phyloP scores from a whole-genome alignment of 2,888 invertebrate species.

The Lithophane ornitopus region DNA sequence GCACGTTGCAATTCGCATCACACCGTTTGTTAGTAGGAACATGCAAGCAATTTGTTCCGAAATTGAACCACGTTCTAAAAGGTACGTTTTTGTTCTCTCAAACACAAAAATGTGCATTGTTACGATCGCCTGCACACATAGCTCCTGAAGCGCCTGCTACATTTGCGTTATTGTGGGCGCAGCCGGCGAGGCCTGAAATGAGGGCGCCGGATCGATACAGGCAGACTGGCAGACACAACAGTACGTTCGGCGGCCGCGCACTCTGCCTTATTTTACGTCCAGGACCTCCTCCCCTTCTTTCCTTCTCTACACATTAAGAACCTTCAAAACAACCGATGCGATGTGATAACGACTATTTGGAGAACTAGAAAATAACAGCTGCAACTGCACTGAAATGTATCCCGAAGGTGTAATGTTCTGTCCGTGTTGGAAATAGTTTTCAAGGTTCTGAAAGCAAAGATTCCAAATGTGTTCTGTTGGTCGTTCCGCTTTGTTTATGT shows the following conservation, averaged over 20 bases:
- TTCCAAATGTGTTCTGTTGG: slow-evolving; percentile 37
- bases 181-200: slow-evolving; percentile 84
- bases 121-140: slow-evolving; percentile 69
- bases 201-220: slow-evolving; percentile 91
- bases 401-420: slow-evolving; percentile 49
- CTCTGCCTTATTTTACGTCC: slow-evolving; percentile 59
- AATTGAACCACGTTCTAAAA: slow-evolving; percentile 60
- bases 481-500: slow-evolving; percentile 52
- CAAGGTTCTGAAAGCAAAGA: slow-evolving; percentile 47
- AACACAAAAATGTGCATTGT: slow-evolving; percentile 62
- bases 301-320: slow-evolving; percentile 32
- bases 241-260: slow-evolving; percentile 61
- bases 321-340: slow-evolving; percentile 51
- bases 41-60: slow-evolving; percentile 52
- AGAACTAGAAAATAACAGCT: slow-evolving; percentile 41
- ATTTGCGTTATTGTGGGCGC: slow-evolving; percentile 80
- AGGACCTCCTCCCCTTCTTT: slow-evolving; percentile 35
- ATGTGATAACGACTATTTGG: slow-evolving; percentile 54
- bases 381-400: slow-evolving; percentile 45
- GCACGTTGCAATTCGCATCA: slow-evolving; percentile 41
- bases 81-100: slow-evolving; percentile 57
- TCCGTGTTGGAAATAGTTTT: slow-evolving; percentile 46
- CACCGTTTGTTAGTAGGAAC: slow-evolving; percentile 51
- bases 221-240: slow-evolving; percentile 89
- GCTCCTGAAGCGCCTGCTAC: slow-evolving; percentile 76